Percentiles rank a stretch among this genome's conserved stretches.
phyloP scores from a whole-genome alignment of 53 echinoderm and acorn worm genomes.

The Pentamera pediparva region DNA sequence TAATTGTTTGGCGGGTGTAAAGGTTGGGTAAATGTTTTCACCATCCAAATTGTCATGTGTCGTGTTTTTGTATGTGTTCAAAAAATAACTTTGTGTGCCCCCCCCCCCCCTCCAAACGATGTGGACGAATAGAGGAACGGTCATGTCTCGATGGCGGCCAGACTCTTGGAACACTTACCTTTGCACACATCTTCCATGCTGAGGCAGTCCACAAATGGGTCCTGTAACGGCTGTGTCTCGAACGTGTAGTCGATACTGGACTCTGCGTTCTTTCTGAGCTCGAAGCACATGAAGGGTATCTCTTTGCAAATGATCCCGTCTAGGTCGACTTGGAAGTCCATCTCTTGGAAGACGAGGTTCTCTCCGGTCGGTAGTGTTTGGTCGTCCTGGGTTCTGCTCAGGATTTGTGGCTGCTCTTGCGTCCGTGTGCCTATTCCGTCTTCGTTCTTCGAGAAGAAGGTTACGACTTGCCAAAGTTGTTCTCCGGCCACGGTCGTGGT shows the following conservation, averaged over 20 bases:
- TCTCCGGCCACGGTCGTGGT: slow-evolving; percentile 14
- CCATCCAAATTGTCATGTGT: too few species aligned
- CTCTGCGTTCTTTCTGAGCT: not conserved
- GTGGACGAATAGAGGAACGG: too few species aligned
- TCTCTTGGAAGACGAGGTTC: not conserved
- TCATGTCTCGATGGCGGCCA: too few species aligned
- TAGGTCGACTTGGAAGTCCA: slow-evolving; percentile 23
- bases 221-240: slow-evolving; percentile 6
- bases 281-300: slow-evolving; percentile 27
- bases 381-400: not conserved
- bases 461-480: slow-evolving; percentile 17
- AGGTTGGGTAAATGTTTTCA: too few species aligned
- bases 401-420: slow-evolving; percentile 28
- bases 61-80: too few species aligned
- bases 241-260: slow-evolving; percentile 30
- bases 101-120: too few species aligned
- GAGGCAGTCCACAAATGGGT: slow-evolving; percentile 33
- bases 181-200: slow-evolving; percentile 18
- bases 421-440: slow-evolving; percentile 16
- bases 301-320: not conserved
- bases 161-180: too few species aligned
- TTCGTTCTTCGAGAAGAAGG: slow-evolving; percentile 4
- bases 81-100: too few species aligned
- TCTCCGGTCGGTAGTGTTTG: slow-evolving; percentile 6
- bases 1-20: too few species aligned